phyloP scores from a whole-genome alignment of 2,888 invertebrate genomes.

The Acanthococcus lagerstroemiae region DNA sequence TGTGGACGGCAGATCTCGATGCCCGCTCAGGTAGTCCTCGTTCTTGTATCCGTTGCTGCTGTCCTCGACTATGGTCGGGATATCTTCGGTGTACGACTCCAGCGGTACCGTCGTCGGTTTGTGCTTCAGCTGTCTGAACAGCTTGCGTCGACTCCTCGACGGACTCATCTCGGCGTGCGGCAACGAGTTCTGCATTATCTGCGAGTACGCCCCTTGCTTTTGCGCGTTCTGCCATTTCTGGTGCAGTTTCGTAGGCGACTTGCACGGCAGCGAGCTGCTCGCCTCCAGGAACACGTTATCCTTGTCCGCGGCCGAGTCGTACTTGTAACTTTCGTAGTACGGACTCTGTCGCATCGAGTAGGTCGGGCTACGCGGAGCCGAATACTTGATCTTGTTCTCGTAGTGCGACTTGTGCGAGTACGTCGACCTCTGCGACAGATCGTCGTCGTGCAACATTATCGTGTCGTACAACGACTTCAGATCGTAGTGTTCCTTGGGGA shows the following conservation, averaged over 20 bases:
- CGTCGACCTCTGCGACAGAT: neutral
- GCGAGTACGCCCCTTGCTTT: conserved; percentile 4
- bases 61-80: conserved; percentile 38
- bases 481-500: conserved; percentile 60
- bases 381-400: conserved; percentile 24
- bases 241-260: conserved; percentile 23
- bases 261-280: neutral
- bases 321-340: conserved; percentile 9
- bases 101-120: conserved; percentile 5
- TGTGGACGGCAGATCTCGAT: neutral
- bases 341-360: conserved; percentile 30
- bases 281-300: conserved; percentile 19
- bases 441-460: conserved; percentile 13
- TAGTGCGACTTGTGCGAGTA: conserved; percentile 6
- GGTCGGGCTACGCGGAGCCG: conserved; percentile 19
- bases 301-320: conserved; percentile 6
- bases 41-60: conserved; percentile 36
- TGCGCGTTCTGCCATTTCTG: conserved; percentile 20
- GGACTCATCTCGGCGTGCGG: conserved; percentile 17
- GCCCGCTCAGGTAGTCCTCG: neutral
- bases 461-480: conserved; percentile 14
- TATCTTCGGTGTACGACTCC: conserved; percentile 23
- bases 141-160: conserved; percentile 14
- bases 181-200: neutral
- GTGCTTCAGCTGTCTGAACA: conserved; percentile 20